A percentile compares a stretch with the other conserved stretches of the same genome.
Evolutionary conservation across 2,888 invertebrate species (phyloP).

Genomic region (Drosophila vallismaia): DNA sequence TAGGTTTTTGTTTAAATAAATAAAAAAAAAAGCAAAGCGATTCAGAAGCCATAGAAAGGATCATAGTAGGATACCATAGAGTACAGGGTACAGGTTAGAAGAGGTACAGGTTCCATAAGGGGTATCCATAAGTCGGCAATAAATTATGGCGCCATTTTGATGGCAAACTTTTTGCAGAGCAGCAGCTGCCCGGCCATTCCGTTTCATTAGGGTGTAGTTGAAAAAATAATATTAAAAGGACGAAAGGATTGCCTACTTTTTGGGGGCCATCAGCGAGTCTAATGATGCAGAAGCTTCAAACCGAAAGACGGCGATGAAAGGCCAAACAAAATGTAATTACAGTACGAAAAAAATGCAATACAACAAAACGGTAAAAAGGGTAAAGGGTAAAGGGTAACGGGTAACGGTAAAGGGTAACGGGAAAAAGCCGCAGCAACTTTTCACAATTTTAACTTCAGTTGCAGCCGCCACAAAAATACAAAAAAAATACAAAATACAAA

Average conservation of each 20-base stretch:
- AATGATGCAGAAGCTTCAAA: slow-evolving; percentile 62
- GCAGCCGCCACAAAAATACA: slow-evolving; percentile 44
- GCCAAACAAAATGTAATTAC: slow-evolving; percentile 67
- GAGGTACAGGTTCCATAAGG: too few relatives aligned
- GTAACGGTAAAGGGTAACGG: background rate
- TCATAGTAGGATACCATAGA: too few relatives aligned
- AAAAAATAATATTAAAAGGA: background rate
- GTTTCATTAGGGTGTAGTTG: slow-evolving; percentile 26
- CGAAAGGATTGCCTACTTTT: slow-evolving; percentile 43
- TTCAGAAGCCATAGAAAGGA: too few relatives aligned
- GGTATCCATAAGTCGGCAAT: slow-evolving; percentile 7
- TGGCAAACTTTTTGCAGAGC: slow-evolving; percentile 20
- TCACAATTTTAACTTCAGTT: slow-evolving; percentile 71
- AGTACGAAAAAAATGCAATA: slow-evolving; percentile 41
- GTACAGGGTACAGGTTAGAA: too few relatives aligned
- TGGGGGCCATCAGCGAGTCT: slow-evolving; percentile 48
- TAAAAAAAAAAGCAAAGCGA: too few relatives aligned
- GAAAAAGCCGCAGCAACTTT: slow-evolving; percentile 53
- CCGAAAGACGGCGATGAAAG: slow-evolving; percentile 58
- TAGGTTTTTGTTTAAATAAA: too few relatives aligned
- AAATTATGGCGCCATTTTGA: slow-evolving; percentile 16
- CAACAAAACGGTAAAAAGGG: slow-evolving; percentile 51
- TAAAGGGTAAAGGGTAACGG: background rate
- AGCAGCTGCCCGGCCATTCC: slow-evolving; percentile 6
- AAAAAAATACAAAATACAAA: slow-evolving; percentile 9